These are phyloP conservation scores for Ips nitidus DNA, from an alignment of 1,140 invertebrate species.

Conservation along the genomic window DNA sequence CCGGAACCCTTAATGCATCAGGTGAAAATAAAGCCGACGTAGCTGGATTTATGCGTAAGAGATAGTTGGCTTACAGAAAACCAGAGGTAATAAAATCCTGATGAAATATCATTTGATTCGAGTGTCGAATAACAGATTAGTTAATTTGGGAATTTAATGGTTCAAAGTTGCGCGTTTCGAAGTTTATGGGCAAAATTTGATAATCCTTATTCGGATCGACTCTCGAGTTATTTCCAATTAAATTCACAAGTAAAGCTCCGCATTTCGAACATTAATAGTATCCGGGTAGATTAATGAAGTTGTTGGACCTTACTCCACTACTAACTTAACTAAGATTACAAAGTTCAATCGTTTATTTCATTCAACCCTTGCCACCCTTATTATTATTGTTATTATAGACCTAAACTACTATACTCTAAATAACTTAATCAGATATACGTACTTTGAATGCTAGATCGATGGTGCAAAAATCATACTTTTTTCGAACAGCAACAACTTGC, in stretches of 20 bases:
- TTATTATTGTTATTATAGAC: constrained; percentile 14
- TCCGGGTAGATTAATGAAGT: constrained; percentile 39
- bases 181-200: constrained; percentile 39
- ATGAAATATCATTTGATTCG: constrained; percentile 35
- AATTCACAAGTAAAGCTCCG: constrained; percentile 37
- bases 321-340: constrained; percentile 37
- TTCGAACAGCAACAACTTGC: too few relatives aligned
- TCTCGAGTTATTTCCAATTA: constrained; percentile 39
- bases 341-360: constrained; percentile 23
- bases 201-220: constrained; percentile 37
- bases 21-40: constrained; percentile 16
- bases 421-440: too few relatives aligned
- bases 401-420: too few relatives aligned
- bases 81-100: constrained; percentile 33
- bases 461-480: too few relatives aligned
- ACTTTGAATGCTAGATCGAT: too few relatives aligned
- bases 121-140: constrained; percentile 38
- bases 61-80: constrained; percentile 29
- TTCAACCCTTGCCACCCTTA: constrained; percentile 19
- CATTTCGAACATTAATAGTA: constrained; percentile 39
- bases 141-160: constrained; percentile 39
- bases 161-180: constrained; percentile 33
- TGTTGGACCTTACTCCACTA: constrained; percentile 36
- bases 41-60: constrained; percentile 27
- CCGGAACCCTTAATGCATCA: constrained; percentile 15